These are phyloP conservation scores for Peromyscus nudipes DNA, from an alignment of 2,797 vertebrate species.

Conservation along the genomic window DNA sequence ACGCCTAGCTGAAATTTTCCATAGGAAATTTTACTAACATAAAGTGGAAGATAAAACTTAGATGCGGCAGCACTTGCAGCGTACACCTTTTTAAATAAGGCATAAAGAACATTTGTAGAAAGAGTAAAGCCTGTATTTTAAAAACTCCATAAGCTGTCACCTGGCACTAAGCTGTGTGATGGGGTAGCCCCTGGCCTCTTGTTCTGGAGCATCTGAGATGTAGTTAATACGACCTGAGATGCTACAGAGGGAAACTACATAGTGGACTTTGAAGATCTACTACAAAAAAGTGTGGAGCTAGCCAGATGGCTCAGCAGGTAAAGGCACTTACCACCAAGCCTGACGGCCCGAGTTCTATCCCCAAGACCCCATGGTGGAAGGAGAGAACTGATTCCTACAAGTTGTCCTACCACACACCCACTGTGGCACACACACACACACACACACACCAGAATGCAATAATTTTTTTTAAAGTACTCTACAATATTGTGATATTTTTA, in stretches of 20 bases:
- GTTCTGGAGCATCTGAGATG: neutral
- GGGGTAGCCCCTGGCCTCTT: fast-evolving
- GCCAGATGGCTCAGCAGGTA: neutral
- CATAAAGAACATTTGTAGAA: neutral
- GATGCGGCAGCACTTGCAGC: neutral
- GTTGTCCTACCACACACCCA: neutral
- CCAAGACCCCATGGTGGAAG: neutral
- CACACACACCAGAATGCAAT: neutral
- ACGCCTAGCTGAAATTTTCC: neutral
- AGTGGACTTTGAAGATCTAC: neutral
- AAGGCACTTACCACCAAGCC: neutral
- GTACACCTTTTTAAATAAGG: neutral
- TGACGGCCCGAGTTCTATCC: neutral
- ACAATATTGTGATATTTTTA: neutral
- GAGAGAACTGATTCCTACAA: neutral
- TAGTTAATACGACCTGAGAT: neutral
- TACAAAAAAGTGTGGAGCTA: neutral
- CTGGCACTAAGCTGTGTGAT: fast-evolving
- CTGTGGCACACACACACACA: neutral
- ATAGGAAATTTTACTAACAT: neutral
- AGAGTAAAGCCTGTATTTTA: neutral
- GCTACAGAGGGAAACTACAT: neutral
- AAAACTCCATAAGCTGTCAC: neutral
- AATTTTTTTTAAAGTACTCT: neutral
- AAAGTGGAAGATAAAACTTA: slow-evolving; percentile 32